Conservation (phyloP, 2,888 invertebrate genomes). For the Synanthedon myopaeformis region DNA sequence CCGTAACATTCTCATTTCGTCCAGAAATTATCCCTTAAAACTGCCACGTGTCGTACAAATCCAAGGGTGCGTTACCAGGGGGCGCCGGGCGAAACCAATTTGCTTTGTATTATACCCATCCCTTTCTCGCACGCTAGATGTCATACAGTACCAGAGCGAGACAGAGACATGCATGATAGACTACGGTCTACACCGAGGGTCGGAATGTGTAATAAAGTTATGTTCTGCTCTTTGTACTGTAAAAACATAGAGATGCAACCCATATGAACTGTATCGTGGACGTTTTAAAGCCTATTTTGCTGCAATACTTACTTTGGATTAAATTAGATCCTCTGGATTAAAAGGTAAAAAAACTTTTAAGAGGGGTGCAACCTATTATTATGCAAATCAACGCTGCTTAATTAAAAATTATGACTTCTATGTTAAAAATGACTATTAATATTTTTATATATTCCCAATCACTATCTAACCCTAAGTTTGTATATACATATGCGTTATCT, state of each 20-base stretch:
- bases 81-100: slow-evolving; percentile 46
- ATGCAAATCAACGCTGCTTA: not conserved
- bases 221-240: slow-evolving; percentile 8
- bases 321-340: not conserved
- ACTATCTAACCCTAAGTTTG: too few species aligned
- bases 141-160: not conserved
- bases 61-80: slow-evolving; percentile 36
- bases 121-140: not conserved
- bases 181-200: slow-evolving; percentile 9
- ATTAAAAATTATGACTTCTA: not conserved
- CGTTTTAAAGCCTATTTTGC: not conserved
- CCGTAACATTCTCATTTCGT: slow-evolving; percentile 12
- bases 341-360: not conserved
- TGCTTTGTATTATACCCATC: slow-evolving; percentile 26
- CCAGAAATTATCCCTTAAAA: slow-evolving; percentile 35
- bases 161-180: not conserved
- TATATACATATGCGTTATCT: too few species aligned
- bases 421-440: too few species aligned
- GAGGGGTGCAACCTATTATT: not conserved
- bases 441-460: too few species aligned
- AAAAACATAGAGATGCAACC: not conserved
- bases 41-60: slow-evolving; percentile 53
- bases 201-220: slow-evolving; percentile 25
- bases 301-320: not conserved
- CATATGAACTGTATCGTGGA: not conserved